A percentile compares a stretch with the other conserved stretches of the same genome.
Evolutionary conservation across 2,797 vertebrate genomes (phyloP).

Genomic region (Pipistrellus kuhlii): DNA sequence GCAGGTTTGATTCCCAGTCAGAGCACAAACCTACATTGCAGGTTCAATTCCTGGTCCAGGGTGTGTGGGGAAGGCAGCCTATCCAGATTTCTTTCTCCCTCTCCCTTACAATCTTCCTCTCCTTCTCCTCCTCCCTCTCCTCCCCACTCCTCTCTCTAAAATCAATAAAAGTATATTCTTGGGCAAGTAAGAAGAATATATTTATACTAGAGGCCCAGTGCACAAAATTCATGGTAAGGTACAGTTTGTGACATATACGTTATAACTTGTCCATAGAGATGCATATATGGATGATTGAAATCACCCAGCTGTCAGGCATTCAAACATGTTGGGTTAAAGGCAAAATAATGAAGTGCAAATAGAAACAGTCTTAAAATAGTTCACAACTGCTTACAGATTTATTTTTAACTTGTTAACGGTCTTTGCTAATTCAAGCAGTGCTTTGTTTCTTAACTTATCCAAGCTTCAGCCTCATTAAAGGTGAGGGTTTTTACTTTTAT

Average conservation of each 20-base stretch:
- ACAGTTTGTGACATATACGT: not conserved
- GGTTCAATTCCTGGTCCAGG: not conserved
- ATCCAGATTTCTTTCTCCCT: not conserved
- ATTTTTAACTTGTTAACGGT: conserved; percentile 29
- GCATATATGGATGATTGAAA: not conserved
- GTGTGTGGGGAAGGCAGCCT: not conserved
- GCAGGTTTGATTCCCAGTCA: not conserved
- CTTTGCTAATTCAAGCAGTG: conserved; percentile 28
- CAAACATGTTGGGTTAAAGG: not conserved
- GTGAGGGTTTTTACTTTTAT: not conserved
- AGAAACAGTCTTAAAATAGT: conserved; percentile 44
- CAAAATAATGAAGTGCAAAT: conserved; percentile 30
- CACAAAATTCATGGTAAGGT: not conserved
- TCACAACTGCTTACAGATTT: not conserved
- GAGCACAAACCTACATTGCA: no score
- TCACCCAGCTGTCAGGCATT: not conserved
- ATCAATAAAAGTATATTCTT: not conserved
- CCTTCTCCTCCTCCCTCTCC: no score
- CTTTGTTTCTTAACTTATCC: conserved; percentile 5
- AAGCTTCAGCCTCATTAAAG: not conserved
- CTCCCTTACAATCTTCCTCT: no score
- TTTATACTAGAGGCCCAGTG: no score
- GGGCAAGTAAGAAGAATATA: no score
- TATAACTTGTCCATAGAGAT: not conserved
- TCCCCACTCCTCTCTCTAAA: not conserved